These are phyloP conservation scores for Sebastes iracundus DNA, from an alignment of 2,797 vertebrate genomes.

Conservation along the genomic window DNA sequence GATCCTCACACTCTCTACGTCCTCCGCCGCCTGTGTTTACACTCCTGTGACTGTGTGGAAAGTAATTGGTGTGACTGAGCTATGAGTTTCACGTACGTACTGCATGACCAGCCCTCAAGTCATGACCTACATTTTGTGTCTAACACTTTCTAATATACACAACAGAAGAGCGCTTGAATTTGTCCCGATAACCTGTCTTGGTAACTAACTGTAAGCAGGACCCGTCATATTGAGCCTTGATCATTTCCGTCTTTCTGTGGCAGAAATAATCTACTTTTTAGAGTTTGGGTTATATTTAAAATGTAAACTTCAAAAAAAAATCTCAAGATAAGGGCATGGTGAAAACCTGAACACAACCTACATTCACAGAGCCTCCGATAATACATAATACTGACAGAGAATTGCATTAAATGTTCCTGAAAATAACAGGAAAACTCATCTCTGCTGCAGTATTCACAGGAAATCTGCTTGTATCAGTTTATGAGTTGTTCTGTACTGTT, in stretches of 20 bases:
- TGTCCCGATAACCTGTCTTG: not conserved
- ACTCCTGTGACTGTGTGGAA: not conserved
- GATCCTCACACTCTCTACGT: not conserved
- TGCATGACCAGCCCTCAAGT: not conserved
- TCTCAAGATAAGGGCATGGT: too few species aligned
- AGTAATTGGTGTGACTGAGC: not conserved
- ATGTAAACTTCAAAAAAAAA: too few species aligned
- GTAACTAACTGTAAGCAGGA: not conserved
- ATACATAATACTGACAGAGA: too few species aligned
- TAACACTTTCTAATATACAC: not conserved
- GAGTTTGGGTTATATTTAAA: too few species aligned
- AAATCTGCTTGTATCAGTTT: too few species aligned
- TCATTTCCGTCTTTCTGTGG: not conserved
- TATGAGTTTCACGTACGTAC: not conserved
- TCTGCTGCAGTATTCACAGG: too few species aligned
- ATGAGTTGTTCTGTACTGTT: too few species aligned
- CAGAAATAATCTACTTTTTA: not conserved
- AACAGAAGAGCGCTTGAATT: not conserved
- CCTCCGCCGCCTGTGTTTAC: rapidly evolving
- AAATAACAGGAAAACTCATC: too few species aligned
- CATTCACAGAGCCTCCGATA: too few species aligned
- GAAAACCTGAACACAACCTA: too few species aligned
- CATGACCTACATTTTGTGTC: conserved; percentile 5
- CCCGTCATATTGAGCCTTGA: not conserved
- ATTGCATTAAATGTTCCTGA: too few species aligned